Percentiles rank a stretch among this genome's conserved stretches.
These are phyloP conservation scores for Eupithecia subfuscata DNA, from an alignment of 2,888 invertebrate species.

Conservation along the genomic window DNA sequence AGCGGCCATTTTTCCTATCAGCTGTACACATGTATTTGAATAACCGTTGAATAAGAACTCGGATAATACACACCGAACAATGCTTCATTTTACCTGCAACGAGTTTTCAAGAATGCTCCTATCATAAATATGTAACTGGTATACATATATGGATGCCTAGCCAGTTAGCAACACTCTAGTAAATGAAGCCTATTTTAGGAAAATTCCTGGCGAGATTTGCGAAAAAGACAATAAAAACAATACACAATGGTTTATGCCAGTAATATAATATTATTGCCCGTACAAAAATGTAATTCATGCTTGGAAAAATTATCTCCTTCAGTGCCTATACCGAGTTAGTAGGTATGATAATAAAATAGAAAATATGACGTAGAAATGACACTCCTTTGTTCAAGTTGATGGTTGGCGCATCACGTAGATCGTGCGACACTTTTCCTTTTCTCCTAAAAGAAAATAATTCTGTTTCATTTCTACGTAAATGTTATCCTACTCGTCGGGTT, in stretches of 20 bases:
- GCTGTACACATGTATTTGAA: constrained; percentile 8
- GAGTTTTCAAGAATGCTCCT: neutral
- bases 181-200: neutral
- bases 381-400: constrained; percentile 12
- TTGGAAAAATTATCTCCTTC: constrained; percentile 39
- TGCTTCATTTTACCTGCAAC: neutral
- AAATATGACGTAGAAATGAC: constrained; percentile 13
- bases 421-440: neutral
- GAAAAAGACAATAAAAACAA: constrained; percentile 3
- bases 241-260: constrained; percentile 17
- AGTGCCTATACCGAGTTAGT: constrained; percentile 36
- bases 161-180: neutral
- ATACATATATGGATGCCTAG: neutral
- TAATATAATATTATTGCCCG: constrained; percentile 22
- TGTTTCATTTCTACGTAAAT: constrained; percentile 11
- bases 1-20: constrained; percentile 5
- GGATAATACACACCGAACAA: neutral
- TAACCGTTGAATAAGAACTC: constrained; percentile 3
- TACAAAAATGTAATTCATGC: constrained; percentile 35
- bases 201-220: neutral
- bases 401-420: constrained; percentile 4
- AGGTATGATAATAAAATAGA: constrained; percentile 22
- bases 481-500: constrained; percentile 17
- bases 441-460: constrained; percentile 5
- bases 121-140: neutral